Evolutionary conservation across 2,113 vertebrate genomes (phyloP).

Genomic region (Morone saxatilis): DNA sequence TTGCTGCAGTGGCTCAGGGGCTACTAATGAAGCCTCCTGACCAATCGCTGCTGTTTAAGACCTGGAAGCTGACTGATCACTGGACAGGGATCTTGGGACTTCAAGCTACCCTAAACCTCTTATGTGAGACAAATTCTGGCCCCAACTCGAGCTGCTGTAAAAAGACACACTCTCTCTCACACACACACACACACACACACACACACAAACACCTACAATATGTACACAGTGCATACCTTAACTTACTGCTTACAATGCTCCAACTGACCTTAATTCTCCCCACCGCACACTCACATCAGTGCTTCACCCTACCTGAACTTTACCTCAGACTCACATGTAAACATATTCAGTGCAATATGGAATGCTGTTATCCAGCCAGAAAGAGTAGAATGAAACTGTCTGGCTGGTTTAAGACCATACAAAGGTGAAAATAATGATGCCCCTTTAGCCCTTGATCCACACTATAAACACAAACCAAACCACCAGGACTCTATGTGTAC

Average conservation of each 20-base stretch:
- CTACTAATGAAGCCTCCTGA: conserved; percentile 80
- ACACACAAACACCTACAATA: neutral
- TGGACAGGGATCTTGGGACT: conserved; percentile 65
- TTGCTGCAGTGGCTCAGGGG: conserved; percentile 77
- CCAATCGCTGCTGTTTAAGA: conserved; percentile 77
- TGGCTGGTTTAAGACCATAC: conserved; percentile 2
- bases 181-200: conserved; percentile 27
- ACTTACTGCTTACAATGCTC: conserved; percentile 47
- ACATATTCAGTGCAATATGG: conserved; percentile 8
- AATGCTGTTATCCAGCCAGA: neutral
- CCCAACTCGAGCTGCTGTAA: conserved; percentile 27
- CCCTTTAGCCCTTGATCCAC: neutral
- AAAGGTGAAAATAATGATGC: neutral
- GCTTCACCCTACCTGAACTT: conserved; percentile 30
- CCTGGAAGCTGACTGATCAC: conserved; percentile 79
- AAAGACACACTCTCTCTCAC: neutral
- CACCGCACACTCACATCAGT: conserved; percentile 9
- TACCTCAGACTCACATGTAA: conserved; percentile 23
- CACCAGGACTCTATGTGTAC: conserved; percentile 5
- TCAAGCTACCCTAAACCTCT: conserved; percentile 62
- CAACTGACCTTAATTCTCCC: conserved; percentile 44
- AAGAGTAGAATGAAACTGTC: neutral
- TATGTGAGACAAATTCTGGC: conserved; percentile 61
- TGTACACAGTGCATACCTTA: conserved; percentile 26
- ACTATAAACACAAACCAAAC: conserved; percentile 11